phyloP scores from a whole-genome alignment of 2,888 invertebrate genomes.

The Epistrophe eligans region DNA sequence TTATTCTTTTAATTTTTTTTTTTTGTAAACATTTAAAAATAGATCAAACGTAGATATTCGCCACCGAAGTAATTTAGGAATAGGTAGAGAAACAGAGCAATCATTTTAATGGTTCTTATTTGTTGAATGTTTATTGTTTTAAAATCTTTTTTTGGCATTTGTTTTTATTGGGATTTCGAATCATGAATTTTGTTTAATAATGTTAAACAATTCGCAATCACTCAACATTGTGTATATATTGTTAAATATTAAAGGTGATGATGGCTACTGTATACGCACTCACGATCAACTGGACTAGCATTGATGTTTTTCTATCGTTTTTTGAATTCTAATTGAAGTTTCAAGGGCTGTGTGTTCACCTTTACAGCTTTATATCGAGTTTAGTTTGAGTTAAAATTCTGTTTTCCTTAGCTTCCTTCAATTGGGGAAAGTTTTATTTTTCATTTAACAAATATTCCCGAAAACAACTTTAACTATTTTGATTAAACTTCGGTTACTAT shows the following conservation, averaged over 20 bases:
- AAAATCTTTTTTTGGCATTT: constrained; percentile 6
- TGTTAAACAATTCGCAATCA: not conserved
- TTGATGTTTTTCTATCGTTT: not conserved
- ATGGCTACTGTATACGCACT: not conserved
- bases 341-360: no score
- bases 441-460: no score
- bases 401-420: no score
- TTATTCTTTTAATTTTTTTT: not conserved
- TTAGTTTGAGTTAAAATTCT: no score
- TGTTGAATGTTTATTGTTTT: constrained; percentile 22
- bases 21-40: constrained; percentile 42
- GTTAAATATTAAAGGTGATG: not conserved
- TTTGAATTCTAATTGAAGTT: not conserved
- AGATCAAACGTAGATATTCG: constrained; percentile 51
- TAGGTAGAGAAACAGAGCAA: constrained; percentile 36
- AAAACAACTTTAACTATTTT: no score
- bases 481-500: no score
- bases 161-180: constrained; percentile 29
- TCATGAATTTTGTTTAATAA: not conserved
- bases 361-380: no score
- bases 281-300: not conserved
- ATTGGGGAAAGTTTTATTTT: no score
- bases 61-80: constrained; percentile 29
- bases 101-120: constrained; percentile 26
- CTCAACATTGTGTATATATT: not conserved